Base-by-base conservation (phyloP, 2,888 invertebrate species). In the Hemistola chrysoprasaria region DNA sequence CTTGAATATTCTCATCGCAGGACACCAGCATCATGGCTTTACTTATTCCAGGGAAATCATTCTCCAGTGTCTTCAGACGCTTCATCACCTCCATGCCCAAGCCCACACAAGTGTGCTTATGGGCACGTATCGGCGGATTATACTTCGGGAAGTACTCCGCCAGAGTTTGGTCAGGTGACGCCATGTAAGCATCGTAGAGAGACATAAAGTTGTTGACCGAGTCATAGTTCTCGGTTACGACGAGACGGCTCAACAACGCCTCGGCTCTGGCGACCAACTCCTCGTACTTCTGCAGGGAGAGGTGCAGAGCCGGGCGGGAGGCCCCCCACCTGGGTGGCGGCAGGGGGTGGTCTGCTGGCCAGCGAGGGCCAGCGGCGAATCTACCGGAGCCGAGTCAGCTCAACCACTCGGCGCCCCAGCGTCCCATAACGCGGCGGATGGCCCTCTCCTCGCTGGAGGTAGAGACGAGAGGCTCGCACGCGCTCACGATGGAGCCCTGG, bases 371-470 rank as follows among this genome's bases (percentile, higher is more conserved):
- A 68, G 71, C 74, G 50, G 71, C 50, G 40, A 71, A 55, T 53
- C 66, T 66, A 53, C 65, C 76, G 47, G 76, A 71, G 92, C 93
- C 95, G 97, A 97, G 97, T 97, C 97, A 97, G 96, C 97, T 97
- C 91, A 97, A 96, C 97, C 97, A 97, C 91, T 97, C 96, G 91
- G 94, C 93, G 80, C 96, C 96, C 96, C 96, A 97, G 75, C 96
- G 94, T 71, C 95, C 95, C 78, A 95, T 95, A 71, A 87, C 77
- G 77, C 87, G 87, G 77, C 79, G 86, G 11, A 86, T 68, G 65
- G 81, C 78, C 53, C 82, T 72, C 80, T 87, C 87, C 71, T 87
- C 87, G 65, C 76, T 74, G 30, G 87, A 85, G 43, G 78, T 75
- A 50, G 82, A 81, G 37, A 78, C 81, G 52, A 70, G 45, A 31